Conservation (phyloP, 1,140 invertebrate species). For the Aleiodes sp. region DNA sequence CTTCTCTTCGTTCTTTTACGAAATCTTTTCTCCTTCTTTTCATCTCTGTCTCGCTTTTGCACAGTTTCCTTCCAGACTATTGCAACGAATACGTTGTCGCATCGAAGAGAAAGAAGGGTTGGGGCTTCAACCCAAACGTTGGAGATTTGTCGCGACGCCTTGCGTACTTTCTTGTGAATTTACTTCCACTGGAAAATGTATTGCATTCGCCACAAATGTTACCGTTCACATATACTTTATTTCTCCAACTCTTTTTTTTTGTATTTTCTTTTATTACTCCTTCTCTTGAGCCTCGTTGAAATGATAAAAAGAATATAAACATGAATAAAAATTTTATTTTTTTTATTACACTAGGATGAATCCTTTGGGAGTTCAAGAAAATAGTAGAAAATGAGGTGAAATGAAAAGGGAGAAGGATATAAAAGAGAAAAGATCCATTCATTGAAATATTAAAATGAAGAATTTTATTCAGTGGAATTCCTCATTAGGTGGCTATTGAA, state of each 20-base stretch:
- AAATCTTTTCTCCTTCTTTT: neutral
- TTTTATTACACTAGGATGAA: too few relatives aligned
- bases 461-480: constrained; percentile 4
- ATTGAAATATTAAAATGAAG: neutral
- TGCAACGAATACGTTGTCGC: neutral
- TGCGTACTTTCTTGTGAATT: constrained; percentile 30
- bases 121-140: neutral
- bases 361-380: neutral
- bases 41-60: too few relatives aligned
- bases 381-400: neutral
- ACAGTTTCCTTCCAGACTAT: too few relatives aligned
- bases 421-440: neutral
- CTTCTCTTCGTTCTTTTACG: neutral
- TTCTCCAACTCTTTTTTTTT: neutral
- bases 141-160: constrained; percentile 21
- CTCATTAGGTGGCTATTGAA: constrained; percentile 19
- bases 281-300: too few relatives aligned
- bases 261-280: too few relatives aligned
- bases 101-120: neutral
- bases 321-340: too few relatives aligned
- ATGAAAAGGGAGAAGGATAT: neutral
- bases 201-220: constrained; percentile 31
- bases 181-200: constrained; percentile 29
- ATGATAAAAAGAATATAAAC: too few relatives aligned
- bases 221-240: constrained; percentile 20